Evolutionary conservation across 2,888 invertebrate species (phyloP), one percentile per base, ranked within the genome.

Genomic region (Lycophotia porphyrea): DNA sequence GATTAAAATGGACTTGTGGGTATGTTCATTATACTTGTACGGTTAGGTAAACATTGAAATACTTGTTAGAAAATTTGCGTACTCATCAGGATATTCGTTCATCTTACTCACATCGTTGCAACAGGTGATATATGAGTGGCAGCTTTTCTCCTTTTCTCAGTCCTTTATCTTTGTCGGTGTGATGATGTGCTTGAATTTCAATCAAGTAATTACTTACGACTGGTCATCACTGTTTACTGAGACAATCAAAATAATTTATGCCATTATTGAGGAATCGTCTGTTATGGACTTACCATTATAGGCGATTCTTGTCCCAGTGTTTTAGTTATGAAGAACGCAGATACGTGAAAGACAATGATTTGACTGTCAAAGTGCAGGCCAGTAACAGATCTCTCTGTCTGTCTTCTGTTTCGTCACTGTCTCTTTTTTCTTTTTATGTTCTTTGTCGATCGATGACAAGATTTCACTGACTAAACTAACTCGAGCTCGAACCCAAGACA

Each of bases 181-280:
- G n/a, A 63, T n/a, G 39, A 63, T 39, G 61, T 24, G 13, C 47
- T 74, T 74, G 3, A 27, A 60, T 74, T 60, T 9, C n/a, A 74
- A 74, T 60, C 9, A 47, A 31, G 36, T 58, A 58, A 72, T 36
- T 73, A 47, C 44, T 18, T 24, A 31, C 74, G 47, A 31, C 47
- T 21, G 24, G 34, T 73, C 44, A 9, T n/a, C 67, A 60, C 39
- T 66, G 42, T n/a, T 55, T 75, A 42, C 24, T n/a, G 24, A 2
- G n/a, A 34, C 24, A 58, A 60, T 68, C 47, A 60, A 66, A 66
- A 65, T 65, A 21, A 55, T 55, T 31, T n/a, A 34, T 15, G 5
- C 13, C n/a, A 47, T 66, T 21, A 39, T 65, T 58, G 21, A 66
- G 31, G 21, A 39, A 67, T n/a, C n/a, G 5, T 31, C 18, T n/a